Evolutionary conservation across 2,888 invertebrate genomes (phyloP).

Genomic region (Melieria crassipennis): DNA sequence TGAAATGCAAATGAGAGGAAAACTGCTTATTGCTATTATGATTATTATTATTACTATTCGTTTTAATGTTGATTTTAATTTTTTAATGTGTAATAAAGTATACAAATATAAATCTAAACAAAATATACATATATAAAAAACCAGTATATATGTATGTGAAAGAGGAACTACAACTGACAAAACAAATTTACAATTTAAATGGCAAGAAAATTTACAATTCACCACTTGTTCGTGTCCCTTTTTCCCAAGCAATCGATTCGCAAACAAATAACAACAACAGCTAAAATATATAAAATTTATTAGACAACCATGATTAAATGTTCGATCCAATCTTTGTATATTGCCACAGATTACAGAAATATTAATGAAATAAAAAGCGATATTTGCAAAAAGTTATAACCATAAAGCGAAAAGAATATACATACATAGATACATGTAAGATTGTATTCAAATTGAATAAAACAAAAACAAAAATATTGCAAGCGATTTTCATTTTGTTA

Average conservation of each 20-base stretch:
- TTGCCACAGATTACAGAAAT: neutral
- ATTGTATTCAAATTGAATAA: conserved; percentile 28
- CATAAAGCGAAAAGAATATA: neutral
- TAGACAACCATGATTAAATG: too few relatives aligned
- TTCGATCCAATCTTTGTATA: neutral
- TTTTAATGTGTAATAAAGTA: conserved; percentile 23
- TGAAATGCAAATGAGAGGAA: conserved; percentile 31
- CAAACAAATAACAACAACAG: too few relatives aligned
- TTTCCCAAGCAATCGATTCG: too few relatives aligned
- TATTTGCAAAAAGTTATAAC: conserved; percentile 22
- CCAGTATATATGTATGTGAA: too few relatives aligned
- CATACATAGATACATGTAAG: neutral
- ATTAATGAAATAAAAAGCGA: neutral
- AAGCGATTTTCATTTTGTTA: neutral
- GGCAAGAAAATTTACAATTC: conserved; percentile 11
- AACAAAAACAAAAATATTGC: conserved; percentile 24
- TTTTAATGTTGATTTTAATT: conserved; percentile 30
- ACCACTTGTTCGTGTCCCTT: neutral
- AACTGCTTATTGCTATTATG: conserved; percentile 23
- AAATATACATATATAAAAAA: conserved; percentile 16
- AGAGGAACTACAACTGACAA: neutral
- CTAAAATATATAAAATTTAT: too few relatives aligned
- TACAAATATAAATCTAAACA: conserved; percentile 24
- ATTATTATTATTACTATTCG: conserved; percentile 27
- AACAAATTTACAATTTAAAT: conserved; percentile 18